Conservation (phyloP, 2,888 invertebrate genomes). For the Drosophila yooni region DNA sequence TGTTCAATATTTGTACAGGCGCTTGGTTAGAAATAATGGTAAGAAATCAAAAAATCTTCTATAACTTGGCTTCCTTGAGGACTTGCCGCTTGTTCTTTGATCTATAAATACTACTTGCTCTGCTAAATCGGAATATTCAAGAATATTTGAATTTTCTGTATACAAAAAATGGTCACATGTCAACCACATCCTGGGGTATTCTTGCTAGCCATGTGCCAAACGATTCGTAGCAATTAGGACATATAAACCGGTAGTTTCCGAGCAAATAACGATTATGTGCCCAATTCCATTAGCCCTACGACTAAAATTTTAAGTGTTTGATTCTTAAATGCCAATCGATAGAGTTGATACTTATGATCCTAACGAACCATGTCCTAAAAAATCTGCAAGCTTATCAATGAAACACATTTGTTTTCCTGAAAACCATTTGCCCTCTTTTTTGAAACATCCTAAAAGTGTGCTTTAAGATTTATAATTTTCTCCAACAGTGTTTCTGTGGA, state of each 20-base stretch:
- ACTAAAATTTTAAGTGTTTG: not conserved
- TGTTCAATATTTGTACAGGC: not conserved
- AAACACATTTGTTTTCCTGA: not conserved
- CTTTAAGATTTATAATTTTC: not conserved
- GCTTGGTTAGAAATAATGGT: not conserved
- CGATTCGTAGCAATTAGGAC: not conserved
- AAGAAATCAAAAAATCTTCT: not conserved
- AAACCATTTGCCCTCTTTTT: not conserved
- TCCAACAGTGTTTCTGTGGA: not conserved
- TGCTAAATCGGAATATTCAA: too few relatives aligned
- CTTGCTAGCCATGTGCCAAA: not conserved
- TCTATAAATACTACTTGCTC: not conserved
- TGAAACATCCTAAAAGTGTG: not conserved
- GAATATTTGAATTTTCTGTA: too few relatives aligned
- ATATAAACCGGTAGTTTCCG: not conserved
- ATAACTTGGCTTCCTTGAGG: not conserved
- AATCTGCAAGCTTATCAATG: not conserved
- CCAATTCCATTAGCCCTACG: not conserved
- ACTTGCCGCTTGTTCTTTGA: not conserved
- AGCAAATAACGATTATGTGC: not conserved
- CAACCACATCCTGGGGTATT: not conserved
- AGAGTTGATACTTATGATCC: not conserved
- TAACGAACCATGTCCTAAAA: not conserved
- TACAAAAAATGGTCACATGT: not conserved
- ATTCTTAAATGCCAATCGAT: not conserved